A percentile compares a stretch with the other conserved stretches of the same genome.
Conservation (phyloP, 2,113 vertebrate species). For the Zosterops japonicus region DNA sequence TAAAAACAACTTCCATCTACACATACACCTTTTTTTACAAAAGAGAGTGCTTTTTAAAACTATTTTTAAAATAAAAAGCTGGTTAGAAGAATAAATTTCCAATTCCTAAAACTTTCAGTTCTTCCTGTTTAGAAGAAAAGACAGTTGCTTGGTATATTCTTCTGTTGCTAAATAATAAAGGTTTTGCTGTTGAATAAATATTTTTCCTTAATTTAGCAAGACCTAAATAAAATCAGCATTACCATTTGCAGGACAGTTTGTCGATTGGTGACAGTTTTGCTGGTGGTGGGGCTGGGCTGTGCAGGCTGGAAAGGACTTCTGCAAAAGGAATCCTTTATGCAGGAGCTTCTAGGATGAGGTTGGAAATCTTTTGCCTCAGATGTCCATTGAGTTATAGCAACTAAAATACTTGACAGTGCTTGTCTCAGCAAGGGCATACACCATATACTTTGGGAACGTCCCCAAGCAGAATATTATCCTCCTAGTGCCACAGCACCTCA, state of each 20-base stretch:
- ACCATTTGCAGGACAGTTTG: not conserved
- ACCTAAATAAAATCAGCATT: not conserved
- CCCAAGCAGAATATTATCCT: not conserved
- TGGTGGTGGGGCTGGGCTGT: not conserved
- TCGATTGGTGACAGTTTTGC: not conserved
- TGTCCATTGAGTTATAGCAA: not conserved
- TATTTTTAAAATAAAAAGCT: not conserved
- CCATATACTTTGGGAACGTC: slow-evolving; percentile 26
- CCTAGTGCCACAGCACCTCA: not conserved
- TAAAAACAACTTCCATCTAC: not conserved
- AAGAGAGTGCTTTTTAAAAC: not conserved
- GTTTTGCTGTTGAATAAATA: not conserved
- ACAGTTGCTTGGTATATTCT: not conserved
- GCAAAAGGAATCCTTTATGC: not conserved
- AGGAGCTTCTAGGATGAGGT: not conserved
- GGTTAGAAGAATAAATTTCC: not conserved
- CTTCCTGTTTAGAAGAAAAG: not conserved
- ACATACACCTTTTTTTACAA: not conserved
- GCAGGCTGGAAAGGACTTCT: not conserved
- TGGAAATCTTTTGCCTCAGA: not conserved
- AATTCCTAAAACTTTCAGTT: not conserved
- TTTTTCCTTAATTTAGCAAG: not conserved
- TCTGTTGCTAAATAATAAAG: not conserved
- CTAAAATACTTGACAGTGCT: not conserved
- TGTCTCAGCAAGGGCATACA: not conserved